Conservation (phyloP, 2,888 invertebrate species). For the Troides helena region DNA sequence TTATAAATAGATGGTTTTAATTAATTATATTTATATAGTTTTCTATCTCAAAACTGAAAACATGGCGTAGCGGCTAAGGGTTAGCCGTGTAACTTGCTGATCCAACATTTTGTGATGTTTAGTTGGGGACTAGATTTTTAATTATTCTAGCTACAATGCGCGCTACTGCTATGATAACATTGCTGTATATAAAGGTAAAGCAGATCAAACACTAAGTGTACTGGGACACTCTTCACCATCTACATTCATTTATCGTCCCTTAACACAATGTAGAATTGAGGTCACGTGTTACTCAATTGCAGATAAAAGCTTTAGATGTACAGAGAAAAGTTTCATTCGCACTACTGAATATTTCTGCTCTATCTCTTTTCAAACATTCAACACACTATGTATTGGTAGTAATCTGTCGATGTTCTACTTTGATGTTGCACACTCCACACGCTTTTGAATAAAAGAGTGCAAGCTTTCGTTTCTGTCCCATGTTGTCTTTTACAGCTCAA, state of each 20-base stretch:
- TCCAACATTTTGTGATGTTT: too few species aligned
- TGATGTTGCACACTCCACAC: not conserved
- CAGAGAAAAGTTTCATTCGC: not conserved
- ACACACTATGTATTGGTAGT: not conserved
- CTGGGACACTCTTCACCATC: too few species aligned
- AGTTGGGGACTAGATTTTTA: too few species aligned
- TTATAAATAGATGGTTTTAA: too few species aligned
- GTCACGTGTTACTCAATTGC: not conserved
- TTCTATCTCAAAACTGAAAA: too few species aligned
- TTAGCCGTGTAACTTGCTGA: too few species aligned
- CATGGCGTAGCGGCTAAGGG: too few species aligned
- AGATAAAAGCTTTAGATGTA: not conserved
- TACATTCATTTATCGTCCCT: not conserved
- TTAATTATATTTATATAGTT: too few species aligned
- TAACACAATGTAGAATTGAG: not conserved
- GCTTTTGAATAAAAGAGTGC: not conserved
- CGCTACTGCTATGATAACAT: too few species aligned
- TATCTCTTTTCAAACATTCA: not conserved
- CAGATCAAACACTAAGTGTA: too few species aligned
- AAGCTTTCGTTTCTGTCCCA: not conserved
- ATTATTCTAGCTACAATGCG: too few species aligned
- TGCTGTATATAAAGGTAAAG: too few species aligned
- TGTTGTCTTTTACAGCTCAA: not conserved
- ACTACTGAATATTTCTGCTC: not conserved
- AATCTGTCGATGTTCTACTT: constrained; percentile 3